Conservation (phyloP, 1,140 invertebrate species). For the Brachionus sp. region DNA sequence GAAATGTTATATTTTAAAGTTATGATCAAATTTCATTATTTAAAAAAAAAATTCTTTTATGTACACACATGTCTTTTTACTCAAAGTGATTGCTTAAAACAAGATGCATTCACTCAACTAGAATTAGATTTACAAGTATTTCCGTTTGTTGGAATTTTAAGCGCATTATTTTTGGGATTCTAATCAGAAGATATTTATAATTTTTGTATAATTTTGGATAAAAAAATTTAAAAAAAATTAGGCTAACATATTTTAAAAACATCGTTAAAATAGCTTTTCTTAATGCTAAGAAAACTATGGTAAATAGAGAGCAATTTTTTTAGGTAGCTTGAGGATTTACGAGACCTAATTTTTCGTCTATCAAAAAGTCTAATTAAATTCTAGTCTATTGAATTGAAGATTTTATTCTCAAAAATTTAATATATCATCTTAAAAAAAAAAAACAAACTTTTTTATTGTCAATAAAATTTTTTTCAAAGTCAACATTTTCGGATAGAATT, state of each 20-base stretch:
- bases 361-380: not conserved
- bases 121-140: not conserved
- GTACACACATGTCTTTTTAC: not conserved
- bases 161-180: not conserved
- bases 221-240: not conserved
- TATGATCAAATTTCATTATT: not conserved
- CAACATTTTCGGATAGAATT: not conserved
- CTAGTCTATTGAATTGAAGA: not conserved
- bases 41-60: not conserved
- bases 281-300: not conserved
- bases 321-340: not conserved
- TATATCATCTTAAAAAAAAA: no score
- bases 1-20: not conserved
- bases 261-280: constrained; percentile 3
- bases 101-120: not conserved
- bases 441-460: no score
- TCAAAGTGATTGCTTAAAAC: not conserved
- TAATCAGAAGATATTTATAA: not conserved
- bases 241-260: not conserved
- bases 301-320: not conserved
- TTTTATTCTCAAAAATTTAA: not conserved
- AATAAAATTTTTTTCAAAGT: not conserved
- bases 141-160: not conserved
- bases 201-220: not conserved
- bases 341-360: not conserved